Evolutionary conservation across 2,888 invertebrate genomes (phyloP).

Genomic region (Microplitis manilae): DNA sequence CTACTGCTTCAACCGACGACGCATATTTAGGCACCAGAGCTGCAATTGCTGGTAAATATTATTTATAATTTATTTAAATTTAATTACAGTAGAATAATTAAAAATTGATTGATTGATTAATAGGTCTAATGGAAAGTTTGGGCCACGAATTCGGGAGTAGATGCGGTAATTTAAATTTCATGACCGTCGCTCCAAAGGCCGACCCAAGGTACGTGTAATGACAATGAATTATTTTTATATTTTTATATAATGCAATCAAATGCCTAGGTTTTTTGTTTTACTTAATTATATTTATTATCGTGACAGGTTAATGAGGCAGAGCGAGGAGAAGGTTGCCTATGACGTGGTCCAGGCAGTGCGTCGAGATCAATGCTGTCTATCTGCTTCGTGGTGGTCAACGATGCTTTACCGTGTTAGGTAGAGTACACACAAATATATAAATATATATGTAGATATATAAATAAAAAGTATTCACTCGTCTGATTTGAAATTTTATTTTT

Average conservation of each 20-base stretch:
- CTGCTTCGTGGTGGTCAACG: conserved; percentile 56
- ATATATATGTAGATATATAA: background rate
- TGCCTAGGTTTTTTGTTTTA: conserved; percentile 18
- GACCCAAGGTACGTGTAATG: conserved; percentile 54
- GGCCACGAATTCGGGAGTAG: conserved; percentile 57
- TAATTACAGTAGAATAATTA: background rate
- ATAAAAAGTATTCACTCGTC: background rate
- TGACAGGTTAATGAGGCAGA: conserved; percentile 54
- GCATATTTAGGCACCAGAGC: conserved; percentile 63
- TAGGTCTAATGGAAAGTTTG: conserved; percentile 65
- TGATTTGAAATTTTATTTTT: conserved; percentile 14
- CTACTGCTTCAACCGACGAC: conserved; percentile 59
- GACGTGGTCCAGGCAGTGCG: conserved; percentile 63
- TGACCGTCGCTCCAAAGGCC: conserved; percentile 62
- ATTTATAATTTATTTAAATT: background rate
- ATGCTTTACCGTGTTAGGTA: conserved; percentile 58
- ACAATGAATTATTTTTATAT: background rate
- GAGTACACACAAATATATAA: background rate
- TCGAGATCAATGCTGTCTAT: conserved; percentile 58
- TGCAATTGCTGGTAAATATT: conserved; percentile 61
- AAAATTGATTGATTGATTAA: conserved; percentile 9
- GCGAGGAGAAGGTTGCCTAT: conserved; percentile 60
- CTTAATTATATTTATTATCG: conserved; percentile 17
- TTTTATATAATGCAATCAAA: background rate
- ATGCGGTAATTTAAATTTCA: conserved; percentile 59